A percentile compares a stretch with the other conserved stretches of the same genome.
Conservation (phyloP, 2,113 vertebrate species). For the Ciconia boyciana region DNA sequence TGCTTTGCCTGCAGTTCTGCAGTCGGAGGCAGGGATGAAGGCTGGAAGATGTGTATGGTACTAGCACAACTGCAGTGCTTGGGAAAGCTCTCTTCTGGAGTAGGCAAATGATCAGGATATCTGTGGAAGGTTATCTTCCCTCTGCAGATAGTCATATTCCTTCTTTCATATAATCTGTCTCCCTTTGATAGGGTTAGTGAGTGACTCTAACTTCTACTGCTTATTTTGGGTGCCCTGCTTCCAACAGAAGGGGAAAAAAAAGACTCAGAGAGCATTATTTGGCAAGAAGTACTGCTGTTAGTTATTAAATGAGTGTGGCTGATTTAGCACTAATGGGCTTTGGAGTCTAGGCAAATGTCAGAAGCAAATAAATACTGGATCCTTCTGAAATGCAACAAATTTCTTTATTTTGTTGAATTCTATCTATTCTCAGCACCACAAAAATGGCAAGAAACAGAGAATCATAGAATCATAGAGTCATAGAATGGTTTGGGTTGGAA, state of each 20-base stretch:
- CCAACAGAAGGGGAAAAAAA: neutral
- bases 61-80: neutral
- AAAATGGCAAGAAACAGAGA: neutral
- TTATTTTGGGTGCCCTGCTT: neutral
- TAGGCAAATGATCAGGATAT: neutral
- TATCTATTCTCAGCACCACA: neutral
- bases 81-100: neutral
- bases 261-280: neutral
- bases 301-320: neutral
- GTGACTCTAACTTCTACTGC: neutral
- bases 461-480: neutral
- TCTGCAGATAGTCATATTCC: neutral
- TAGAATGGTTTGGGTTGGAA: neutral
- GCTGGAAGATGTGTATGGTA: neutral
- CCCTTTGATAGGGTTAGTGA: neutral
- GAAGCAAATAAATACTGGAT: neutral
- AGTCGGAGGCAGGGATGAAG: neutral
- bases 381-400: neutral
- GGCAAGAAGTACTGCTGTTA: neutral
- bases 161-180: neutral
- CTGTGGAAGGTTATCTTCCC: neutral
- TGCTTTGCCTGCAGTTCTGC: neutral
- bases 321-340: neutral
- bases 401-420: neutral
- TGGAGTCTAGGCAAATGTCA: neutral